Percentiles rank a stretch among this genome's conserved stretches.
Conservation (phyloP, 2,797 vertebrate genomes). For the Chelon labrosus region DNA sequence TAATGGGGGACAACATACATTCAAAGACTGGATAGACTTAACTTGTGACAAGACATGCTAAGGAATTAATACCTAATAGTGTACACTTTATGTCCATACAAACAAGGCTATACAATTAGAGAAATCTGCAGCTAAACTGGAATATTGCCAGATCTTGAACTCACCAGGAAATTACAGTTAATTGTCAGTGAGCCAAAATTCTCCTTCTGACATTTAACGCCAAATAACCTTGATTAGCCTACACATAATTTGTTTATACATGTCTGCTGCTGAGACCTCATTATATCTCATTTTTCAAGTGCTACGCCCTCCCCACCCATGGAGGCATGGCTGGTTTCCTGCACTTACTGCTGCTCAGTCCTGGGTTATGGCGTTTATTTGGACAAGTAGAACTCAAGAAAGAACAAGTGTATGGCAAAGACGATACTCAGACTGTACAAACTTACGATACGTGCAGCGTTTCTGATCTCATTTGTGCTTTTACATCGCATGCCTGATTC, state of each 20-base stretch:
- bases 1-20: not conserved
- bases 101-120: slow-evolving; percentile 21
- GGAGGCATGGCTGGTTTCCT: slow-evolving; percentile 32
- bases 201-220: slow-evolving; percentile 38
- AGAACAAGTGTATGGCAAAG: not conserved
- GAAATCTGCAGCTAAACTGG: slow-evolving; percentile 18
- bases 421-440: not conserved
- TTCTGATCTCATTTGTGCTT: not conserved
- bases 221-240: slow-evolving; percentile 58
- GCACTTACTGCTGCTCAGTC: slow-evolving; percentile 10
- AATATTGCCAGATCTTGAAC: slow-evolving; percentile 21
- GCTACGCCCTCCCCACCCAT: slow-evolving; percentile 27
- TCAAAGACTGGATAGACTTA: not conserved
- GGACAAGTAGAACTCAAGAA: not conserved
- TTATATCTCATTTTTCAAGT: slow-evolving; percentile 51
- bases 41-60: not conserved
- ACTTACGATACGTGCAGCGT: not conserved
- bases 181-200: slow-evolving; percentile 47
- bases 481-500: not conserved
- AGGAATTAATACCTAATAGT: not conserved
- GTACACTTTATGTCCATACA: not conserved
- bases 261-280: slow-evolving; percentile 34
- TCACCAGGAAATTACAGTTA: slow-evolving; percentile 39
- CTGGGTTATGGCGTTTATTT: not conserved
- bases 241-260: slow-evolving; percentile 62